Evolutionary conservation across 2,113 vertebrate species (phyloP), one percentile per base, ranked within the genome.

Genomic region (Myotis yumanensis): DNA sequence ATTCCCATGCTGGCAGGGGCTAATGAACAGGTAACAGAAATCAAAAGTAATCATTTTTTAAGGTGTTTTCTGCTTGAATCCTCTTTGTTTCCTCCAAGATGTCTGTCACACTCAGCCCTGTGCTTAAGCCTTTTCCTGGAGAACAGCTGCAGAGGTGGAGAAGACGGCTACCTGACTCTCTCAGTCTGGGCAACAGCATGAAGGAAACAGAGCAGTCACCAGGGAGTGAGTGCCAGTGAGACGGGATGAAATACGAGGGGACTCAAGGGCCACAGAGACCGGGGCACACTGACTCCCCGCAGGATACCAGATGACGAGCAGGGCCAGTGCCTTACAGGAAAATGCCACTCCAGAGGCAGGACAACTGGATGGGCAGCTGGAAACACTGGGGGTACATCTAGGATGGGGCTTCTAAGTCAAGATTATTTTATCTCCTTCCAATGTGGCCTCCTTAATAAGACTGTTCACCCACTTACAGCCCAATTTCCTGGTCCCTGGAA

Each of bases 211-310:
- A 66, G 43, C 16, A 43, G 30, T 62, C 84, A 32, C 51, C 30
- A 51, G 30, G 37, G 32, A 15, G 23, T 1, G 32, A 66, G 28
- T 48, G 4, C 9, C 22, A 48, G 43, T 7, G 59, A 85, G 69
- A 91, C 23, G 8, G 77, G 2, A 16, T 11, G 28, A 51, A 64
- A 10, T 5, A 15, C 6, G 9, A 72, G 16, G 35, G 51, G 52
- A 72, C 8, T 18, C 0, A 14, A 79, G 32, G 54, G 32, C n/a
- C 35, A 59, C 12, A 3, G 3, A 68, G 30, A 46, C 32, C 6
- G 0, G 43, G 3, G 10, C 7, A 18, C 20, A 23, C 23, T 18
- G 52, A 77, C n/a, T 64, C 25, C 4, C 14, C 7, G 6, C 0
- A 16, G 66, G 46, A 23, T 5, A 5, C 4, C 0, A 4, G 37